Evolutionary conservation across 2,113 vertebrate genomes (phyloP).

Genomic region (Semnornis frantzii): DNA sequence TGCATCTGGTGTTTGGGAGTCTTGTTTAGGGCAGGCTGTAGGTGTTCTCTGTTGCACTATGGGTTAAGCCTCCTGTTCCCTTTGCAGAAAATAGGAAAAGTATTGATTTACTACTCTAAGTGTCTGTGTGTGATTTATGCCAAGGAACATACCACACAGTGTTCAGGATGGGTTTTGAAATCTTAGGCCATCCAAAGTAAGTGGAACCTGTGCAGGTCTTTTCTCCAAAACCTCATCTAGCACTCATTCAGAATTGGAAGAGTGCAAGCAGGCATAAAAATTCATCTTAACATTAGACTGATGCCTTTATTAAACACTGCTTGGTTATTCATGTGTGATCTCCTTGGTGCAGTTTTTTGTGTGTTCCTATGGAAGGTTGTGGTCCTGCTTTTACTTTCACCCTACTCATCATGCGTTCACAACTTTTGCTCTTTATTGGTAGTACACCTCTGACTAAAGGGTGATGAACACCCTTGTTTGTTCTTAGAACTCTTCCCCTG

Average conservation of each 20-base stretch:
- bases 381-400: neutral
- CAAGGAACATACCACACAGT: conserved; percentile 20
- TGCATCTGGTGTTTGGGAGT: neutral
- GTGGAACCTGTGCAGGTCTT: neutral
- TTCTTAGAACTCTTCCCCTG: neutral
- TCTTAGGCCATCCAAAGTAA: neutral
- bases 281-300: neutral
- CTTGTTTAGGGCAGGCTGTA: conserved; percentile 9
- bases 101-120: conserved; percentile 57
- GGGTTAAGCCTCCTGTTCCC: conserved; percentile 46
- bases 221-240: neutral
- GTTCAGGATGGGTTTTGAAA: conserved; percentile 3
- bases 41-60: neutral
- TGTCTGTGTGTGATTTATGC: conserved; percentile 59
- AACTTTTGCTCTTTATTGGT: neutral
- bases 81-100: conserved; percentile 37
- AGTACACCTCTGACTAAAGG: neutral
- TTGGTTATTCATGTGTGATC: neutral
- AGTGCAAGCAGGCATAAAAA: neutral
- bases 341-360: neutral
- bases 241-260: neutral
- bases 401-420: neutral
- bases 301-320: neutral
- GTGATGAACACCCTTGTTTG: neutral
- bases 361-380: neutral